Conservation (phyloP, 2,113 vertebrate species). For the Muscicapa adusta region DNA sequence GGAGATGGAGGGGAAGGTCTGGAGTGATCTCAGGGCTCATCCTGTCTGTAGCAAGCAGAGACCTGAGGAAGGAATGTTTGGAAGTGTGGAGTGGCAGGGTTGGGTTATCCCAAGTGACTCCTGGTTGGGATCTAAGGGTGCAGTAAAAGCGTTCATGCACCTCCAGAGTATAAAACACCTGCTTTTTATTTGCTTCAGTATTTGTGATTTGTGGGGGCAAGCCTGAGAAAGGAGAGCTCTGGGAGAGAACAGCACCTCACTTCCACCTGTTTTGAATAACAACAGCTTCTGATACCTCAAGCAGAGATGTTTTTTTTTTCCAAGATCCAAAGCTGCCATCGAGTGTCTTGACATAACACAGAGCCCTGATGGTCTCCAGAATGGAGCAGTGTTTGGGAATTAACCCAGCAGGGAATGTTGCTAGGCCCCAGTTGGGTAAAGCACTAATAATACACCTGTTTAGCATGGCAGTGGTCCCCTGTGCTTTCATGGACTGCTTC, state of each 20-base stretch:
- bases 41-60: background rate
- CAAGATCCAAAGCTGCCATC: constrained; percentile 43
- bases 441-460: constrained; percentile 26
- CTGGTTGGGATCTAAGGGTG: background rate
- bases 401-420: constrained; percentile 39
- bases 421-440: constrained; percentile 45
- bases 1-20: background rate
- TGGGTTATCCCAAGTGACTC: background rate
- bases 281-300: constrained; percentile 6
- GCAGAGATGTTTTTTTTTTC: background rate
- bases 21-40: background rate
- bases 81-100: background rate
- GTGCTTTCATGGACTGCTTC: constrained; percentile 44
- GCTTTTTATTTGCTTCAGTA: background rate
- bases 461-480: constrained; percentile 48
- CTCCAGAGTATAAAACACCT: background rate
- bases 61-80: background rate
- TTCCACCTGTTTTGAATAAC: background rate
- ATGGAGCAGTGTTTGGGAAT: constrained; percentile 24
- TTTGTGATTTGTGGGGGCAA: background rate
- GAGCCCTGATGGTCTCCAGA: constrained; percentile 31
- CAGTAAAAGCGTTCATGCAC: background rate
- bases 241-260: background rate
- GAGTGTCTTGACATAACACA: constrained; percentile 33
- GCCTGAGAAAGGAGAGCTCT: background rate